Evolutionary conservation across 2,888 invertebrate species (phyloP).

Genomic region (Monopis laevigella): DNA sequence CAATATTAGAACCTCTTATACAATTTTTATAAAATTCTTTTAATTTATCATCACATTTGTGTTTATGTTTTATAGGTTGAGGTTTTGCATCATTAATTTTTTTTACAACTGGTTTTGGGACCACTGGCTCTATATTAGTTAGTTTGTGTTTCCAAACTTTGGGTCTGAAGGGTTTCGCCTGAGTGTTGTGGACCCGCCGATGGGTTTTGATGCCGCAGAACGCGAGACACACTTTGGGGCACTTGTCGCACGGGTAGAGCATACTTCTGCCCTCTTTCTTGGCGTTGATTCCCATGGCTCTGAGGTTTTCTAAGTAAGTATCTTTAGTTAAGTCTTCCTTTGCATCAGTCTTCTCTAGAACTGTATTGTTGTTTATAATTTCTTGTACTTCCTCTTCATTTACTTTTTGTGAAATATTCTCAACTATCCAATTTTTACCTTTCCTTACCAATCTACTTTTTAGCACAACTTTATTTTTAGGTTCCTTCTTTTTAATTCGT

Average conservation of each 20-base stretch:
- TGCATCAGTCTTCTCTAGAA: background rate
- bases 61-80: conserved; percentile 9
- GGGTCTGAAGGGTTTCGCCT: conserved; percentile 37
- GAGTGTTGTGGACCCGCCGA: conserved; percentile 33
- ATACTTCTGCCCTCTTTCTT: conserved; percentile 34
- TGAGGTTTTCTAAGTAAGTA: conserved; percentile 33
- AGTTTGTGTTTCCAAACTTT: conserved; percentile 39
- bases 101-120: background rate
- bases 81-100: conserved; percentile 4
- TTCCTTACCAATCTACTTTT: conserved; percentile 39
- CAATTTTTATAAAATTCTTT: conserved; percentile 44
- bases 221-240: conserved; percentile 43
- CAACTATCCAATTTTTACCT: conserved; percentile 40
- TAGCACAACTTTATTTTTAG: conserved; percentile 26
- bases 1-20: conserved; percentile 42
- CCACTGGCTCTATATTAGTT: background rate
- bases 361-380: background rate
- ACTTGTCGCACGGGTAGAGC: conserved; percentile 40
- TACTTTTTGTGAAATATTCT: too few species aligned
- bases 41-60: conserved; percentile 29
- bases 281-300: conserved; percentile 29
- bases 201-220: conserved; percentile 41
- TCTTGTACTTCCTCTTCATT: too few species aligned
- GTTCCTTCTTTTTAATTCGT: conserved; percentile 31
- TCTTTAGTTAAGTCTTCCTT: conserved; percentile 21